phyloP scores from a whole-genome alignment of 64 coral and sea anemone genomes.

The Porites australiensis region DNA sequence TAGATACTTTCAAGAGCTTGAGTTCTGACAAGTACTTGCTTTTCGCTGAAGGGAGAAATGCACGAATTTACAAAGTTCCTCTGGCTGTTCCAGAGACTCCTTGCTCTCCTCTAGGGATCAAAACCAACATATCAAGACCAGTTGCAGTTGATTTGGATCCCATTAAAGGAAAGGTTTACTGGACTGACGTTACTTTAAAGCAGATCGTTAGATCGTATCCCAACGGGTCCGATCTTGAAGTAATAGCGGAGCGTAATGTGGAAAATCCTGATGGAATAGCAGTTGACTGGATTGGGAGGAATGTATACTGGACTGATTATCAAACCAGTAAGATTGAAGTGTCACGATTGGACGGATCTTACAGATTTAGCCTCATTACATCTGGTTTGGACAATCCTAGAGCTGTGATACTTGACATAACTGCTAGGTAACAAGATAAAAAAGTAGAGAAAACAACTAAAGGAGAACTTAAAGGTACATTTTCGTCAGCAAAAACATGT shows the following conservation, averaged over 20 bases:
- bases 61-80: slow-evolving; percentile 38
- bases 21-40: slow-evolving; percentile 16
- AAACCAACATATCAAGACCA: slow-evolving; percentile 35
- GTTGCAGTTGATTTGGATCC: slow-evolving; percentile 75
- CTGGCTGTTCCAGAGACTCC: slow-evolving; percentile 31
- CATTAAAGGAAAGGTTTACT: slow-evolving; percentile 66
- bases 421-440: slow-evolving; percentile 57
- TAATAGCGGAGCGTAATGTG: slow-evolving; percentile 44
- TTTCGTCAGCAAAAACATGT: no score
- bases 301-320: slow-evolving; percentile 75
- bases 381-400: slow-evolving; percentile 61
- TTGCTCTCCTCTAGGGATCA: slow-evolving; percentile 32
- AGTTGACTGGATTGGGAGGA: slow-evolving; percentile 64
- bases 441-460: no score
- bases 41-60: slow-evolving; percentile 48
- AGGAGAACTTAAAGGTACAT: no score
- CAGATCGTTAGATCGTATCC: slow-evolving; percentile 58
- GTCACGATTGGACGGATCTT: slow-evolving; percentile 65
- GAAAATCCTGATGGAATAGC: slow-evolving; percentile 67
- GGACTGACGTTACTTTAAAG: slow-evolving; percentile 65
- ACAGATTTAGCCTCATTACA: slow-evolving; percentile 44
- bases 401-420: slow-evolving; percentile 57
- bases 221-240: slow-evolving; percentile 46
- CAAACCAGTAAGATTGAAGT: slow-evolving; percentile 74
- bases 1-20: neutral